Conservation (phyloP, 2,888 invertebrate species). For the Andrena minutula region DNA sequence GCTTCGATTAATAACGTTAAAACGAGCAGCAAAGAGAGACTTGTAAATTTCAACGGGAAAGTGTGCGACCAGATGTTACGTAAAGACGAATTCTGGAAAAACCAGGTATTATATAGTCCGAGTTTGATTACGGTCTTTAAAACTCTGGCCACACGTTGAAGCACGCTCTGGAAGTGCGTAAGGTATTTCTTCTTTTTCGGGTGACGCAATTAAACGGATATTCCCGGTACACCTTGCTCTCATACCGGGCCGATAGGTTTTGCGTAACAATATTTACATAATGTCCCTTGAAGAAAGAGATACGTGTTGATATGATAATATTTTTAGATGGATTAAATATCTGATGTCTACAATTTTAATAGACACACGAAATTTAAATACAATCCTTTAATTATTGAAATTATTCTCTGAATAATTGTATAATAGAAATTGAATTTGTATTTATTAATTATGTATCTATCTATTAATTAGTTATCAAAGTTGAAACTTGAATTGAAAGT, state of each 20-base stretch:
- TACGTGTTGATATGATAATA: conserved; percentile 6
- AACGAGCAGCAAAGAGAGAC: background rate
- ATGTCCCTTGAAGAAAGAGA: conserved; percentile 22
- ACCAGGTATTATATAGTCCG: conserved; percentile 41
- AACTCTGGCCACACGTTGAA: background rate
- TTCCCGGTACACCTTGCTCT: conserved; percentile 36
- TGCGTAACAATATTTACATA: conserved; percentile 54
- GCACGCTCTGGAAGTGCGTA: conserved; percentile 17
- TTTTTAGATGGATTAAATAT: background rate
- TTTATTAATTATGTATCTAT: no score
- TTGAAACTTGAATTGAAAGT: background rate
- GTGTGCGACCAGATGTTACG: conserved; percentile 32
- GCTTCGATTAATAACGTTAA: background rate
- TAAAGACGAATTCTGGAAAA: conserved; percentile 52
- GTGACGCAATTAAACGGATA: conserved; percentile 60
- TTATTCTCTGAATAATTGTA: background rate
- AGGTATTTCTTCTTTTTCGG: conserved; percentile 37
- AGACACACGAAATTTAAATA: background rate
- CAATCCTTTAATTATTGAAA: background rate
- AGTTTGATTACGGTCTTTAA: conserved; percentile 46
- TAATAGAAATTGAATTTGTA: background rate
- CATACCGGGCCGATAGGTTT: conserved; percentile 35
- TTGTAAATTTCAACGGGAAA: conserved; percentile 29
- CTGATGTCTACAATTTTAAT: background rate
- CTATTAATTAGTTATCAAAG: background rate